Evolutionary conservation across 2,888 invertebrate species (phyloP).

Genomic region (Cheilosia impressa): DNA sequence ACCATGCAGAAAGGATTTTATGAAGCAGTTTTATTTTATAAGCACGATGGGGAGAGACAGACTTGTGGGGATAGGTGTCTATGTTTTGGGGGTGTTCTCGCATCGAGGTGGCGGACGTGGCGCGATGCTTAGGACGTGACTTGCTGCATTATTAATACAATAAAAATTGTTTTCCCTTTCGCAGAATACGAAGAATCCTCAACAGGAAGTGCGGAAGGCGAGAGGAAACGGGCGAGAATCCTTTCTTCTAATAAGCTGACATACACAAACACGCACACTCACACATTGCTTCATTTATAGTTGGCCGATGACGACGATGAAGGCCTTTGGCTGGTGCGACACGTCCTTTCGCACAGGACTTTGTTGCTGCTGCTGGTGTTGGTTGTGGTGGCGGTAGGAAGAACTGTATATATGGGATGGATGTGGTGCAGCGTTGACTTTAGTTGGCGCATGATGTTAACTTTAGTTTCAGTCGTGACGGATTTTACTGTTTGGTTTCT

Average conservation of each 20-base stretch:
- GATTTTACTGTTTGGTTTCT: constrained; percentile 55
- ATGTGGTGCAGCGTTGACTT: constrained; percentile 41
- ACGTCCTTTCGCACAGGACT: constrained; percentile 26
- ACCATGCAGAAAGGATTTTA: constrained; percentile 75
- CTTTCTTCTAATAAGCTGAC: constrained; percentile 71
- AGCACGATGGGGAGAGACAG: constrained; percentile 50
- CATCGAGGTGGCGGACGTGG: constrained; percentile 25
- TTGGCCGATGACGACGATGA: constrained; percentile 3
- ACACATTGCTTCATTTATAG: constrained; percentile 63
- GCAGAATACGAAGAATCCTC: constrained; percentile 2
- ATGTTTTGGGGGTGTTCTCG: constrained; percentile 7
- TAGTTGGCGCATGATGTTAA: constrained; percentile 62
- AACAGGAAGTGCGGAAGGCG: constrained; percentile 21
- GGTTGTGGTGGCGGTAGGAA: neutral
- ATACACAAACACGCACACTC: constrained; percentile 68
- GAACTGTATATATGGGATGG: constrained; percentile 7
- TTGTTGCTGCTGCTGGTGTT: constrained; percentile 14
- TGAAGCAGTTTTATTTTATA: constrained; percentile 75
- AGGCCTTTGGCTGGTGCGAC: constrained; percentile 12
- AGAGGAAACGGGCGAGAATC: constrained; percentile 43
- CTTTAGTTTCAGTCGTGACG: constrained; percentile 66
- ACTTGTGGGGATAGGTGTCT: constrained; percentile 30
- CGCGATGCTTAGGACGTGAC: constrained; percentile 77
- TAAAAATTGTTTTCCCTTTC: constrained; percentile 77
- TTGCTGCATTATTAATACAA: constrained; percentile 79